phyloP scores from a whole-genome alignment of 2,888 invertebrate genomes.

The Sinhomidia bicolor region DNA sequence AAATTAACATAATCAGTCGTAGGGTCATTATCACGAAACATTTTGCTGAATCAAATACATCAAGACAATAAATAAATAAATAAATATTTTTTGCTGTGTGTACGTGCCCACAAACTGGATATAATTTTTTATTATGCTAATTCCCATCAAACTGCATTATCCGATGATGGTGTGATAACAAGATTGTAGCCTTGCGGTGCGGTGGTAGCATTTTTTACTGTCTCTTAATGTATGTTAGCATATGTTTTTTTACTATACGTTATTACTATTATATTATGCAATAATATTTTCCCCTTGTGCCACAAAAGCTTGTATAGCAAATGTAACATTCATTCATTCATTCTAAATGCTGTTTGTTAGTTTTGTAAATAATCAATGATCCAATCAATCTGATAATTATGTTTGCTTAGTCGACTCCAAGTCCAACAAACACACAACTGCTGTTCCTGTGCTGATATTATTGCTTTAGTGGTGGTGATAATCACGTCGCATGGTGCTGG shows the following conservation, averaged over 20 bases:
- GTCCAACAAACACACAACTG: not conserved
- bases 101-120: not conserved
- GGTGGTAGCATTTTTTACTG: constrained; percentile 14
- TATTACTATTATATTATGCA: not conserved
- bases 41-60: too few relatives aligned
- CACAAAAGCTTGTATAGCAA: not conserved
- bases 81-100: not conserved
- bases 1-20: too few relatives aligned
- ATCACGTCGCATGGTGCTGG: constrained; percentile 50
- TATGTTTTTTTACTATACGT: not conserved
- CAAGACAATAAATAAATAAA: too few relatives aligned
- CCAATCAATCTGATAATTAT: constrained; percentile 76
- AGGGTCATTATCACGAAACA: too few relatives aligned
- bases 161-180: constrained; percentile 16
- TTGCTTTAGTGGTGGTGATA: constrained; percentile 50
- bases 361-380: constrained; percentile 71
- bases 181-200: not conserved
- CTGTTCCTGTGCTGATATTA: constrained; percentile 24
- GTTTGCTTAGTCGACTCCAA: constrained; percentile 68
- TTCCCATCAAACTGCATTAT: constrained; percentile 17
- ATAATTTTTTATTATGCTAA: constrained; percentile 27
- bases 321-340: not conserved
- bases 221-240: not conserved
- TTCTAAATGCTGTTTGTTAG: constrained; percentile 45
- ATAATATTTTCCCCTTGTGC: not conserved